Percentiles rank a stretch among this genome's conserved stretches.
Conservation (phyloP, 2,888 invertebrate genomes). For the Nymphalis c-album region DNA sequence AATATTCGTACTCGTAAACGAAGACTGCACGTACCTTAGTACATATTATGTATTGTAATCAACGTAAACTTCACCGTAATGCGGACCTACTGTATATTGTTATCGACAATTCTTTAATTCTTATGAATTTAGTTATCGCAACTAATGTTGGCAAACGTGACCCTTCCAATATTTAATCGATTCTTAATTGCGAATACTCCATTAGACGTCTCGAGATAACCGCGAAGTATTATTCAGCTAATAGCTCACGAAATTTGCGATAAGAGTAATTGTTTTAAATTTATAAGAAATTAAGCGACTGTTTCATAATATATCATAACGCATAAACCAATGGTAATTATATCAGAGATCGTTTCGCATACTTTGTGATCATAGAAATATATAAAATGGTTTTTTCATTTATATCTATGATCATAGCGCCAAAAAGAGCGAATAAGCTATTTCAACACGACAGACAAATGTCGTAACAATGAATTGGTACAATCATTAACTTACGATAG, state of each 20-base stretch:
- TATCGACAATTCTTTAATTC: constrained; percentile 27
- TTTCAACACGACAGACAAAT: constrained; percentile 1
- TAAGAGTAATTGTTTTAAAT: constrained; percentile 46
- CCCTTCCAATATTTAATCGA: constrained; percentile 66
- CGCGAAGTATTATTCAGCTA: constrained; percentile 58
- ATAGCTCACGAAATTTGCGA: constrained; percentile 60
- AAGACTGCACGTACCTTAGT: not conserved
- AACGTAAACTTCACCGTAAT: not conserved
- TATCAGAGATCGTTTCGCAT: too few relatives aligned
- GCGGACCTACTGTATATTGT: not conserved
- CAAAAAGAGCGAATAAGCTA: not conserved
- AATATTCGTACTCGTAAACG: constrained; percentile 3
- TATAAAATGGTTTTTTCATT: not conserved
- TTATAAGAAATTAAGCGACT: constrained; percentile 14
- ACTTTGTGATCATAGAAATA: too few relatives aligned
- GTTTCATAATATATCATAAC: not conserved
- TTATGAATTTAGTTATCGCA: constrained; percentile 50
- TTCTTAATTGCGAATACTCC: constrained; percentile 78
- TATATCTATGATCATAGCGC: not conserved
- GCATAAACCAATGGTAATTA: not conserved
- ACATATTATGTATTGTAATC: not conserved
- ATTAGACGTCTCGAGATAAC: constrained; percentile 70
- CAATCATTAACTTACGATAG: constrained; percentile 17
- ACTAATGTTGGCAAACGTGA: constrained; percentile 72
- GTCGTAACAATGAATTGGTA: constrained; percentile 37